These are phyloP conservation scores for Oenanthe oenanthe DNA, from an alignment of 2,113 vertebrate genomes.

Conservation along the genomic window DNA sequence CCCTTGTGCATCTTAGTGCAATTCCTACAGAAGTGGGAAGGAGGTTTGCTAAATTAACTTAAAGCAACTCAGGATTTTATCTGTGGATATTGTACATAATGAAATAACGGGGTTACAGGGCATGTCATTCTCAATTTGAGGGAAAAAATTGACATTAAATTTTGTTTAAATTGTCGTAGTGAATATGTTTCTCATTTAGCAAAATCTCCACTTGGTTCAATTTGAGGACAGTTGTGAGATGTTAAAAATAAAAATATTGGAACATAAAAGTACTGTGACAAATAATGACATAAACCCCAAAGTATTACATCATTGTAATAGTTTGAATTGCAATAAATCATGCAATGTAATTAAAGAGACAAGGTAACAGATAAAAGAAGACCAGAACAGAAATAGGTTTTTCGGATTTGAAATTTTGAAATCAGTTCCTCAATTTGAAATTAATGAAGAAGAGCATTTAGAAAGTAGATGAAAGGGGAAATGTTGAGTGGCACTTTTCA, in stretches of 20 bases:
- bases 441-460: not conserved
- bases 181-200: not conserved
- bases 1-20: not conserved
- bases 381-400: not conserved
- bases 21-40: not conserved
- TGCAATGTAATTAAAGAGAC: constrained; percentile 4
- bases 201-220: not conserved
- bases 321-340: constrained; percentile 14
- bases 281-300: not conserved
- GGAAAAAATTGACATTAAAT: not conserved
- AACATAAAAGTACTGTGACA: not conserved
- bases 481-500: not conserved
- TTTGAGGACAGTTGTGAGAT: not conserved
- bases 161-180: not conserved
- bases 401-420: constrained; percentile 43
- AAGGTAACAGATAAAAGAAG: constrained; percentile 18
- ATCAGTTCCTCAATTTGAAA: not conserved
- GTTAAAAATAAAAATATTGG: constrained; percentile 14
- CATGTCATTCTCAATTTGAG: not conserved
- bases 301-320: not conserved
- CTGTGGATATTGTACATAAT: not conserved
- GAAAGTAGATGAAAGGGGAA: not conserved
- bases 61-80: not conserved
- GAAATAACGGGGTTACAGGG: not conserved
- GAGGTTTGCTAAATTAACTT: not conserved